These are phyloP conservation scores for Alcedo quadribrachys DNA, from an alignment of 2,797 vertebrate species.

Conservation along the genomic window DNA sequence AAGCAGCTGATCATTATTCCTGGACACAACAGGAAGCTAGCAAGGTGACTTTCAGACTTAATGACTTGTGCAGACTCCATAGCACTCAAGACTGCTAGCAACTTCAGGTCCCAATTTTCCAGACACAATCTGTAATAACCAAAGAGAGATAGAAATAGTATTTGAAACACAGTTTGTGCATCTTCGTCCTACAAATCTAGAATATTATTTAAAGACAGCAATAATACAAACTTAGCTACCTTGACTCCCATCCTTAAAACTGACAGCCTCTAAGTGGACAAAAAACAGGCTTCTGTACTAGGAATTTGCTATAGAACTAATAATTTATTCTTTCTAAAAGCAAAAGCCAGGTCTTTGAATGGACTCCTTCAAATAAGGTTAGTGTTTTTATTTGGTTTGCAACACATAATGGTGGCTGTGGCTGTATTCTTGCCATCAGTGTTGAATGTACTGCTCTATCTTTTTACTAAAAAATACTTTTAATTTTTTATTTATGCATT, in stretches of 20 bases:
- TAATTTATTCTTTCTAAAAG: background rate
- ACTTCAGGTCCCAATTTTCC: background rate
- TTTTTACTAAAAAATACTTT: background rate
- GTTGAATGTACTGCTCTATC: background rate
- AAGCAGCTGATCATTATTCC: background rate
- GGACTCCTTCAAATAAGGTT: background rate
- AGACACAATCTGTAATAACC: background rate
- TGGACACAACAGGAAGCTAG: background rate
- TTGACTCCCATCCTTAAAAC: background rate
- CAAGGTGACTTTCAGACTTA: background rate
- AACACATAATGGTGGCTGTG: accelerated
- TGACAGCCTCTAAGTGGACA: background rate
- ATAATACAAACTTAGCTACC: background rate
- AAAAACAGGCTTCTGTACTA: background rate
- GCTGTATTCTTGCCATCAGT: background rate
- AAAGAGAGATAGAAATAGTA: background rate
- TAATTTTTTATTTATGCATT: background rate
- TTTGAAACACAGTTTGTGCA: background rate
- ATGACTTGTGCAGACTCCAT: background rate
- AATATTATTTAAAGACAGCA: background rate
- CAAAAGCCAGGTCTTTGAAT: background rate
- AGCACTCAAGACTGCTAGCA: background rate
- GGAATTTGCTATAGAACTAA: background rate
- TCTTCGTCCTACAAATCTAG: background rate
- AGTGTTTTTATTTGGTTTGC: background rate